Evolutionary conservation across 2,888 invertebrate genomes (phyloP), one percentile per base, ranked within the genome.

Genomic region (Cryptocephalus primarius): DNA sequence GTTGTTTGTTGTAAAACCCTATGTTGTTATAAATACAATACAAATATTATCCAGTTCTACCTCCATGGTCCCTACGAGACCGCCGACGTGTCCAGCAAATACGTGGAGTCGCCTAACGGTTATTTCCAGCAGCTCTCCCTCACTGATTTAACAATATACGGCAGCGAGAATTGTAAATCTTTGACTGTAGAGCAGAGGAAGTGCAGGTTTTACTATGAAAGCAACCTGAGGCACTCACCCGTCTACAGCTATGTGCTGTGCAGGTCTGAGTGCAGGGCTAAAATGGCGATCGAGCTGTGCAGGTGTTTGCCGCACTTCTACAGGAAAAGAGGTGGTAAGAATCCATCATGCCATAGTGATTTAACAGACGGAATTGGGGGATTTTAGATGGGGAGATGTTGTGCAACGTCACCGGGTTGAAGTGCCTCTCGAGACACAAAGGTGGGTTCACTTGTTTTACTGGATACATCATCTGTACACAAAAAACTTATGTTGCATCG

Each of bases 301-400:
- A 75, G 75, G 1, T 88, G 88, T 63, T 71, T 82, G 33, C 88
- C 88, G 0, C 82, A 85, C 64, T 87, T 87, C 60, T 85, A 85
- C 54, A 75, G 82, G 50, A 76, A 72, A 48, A 72, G 22, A 22
- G 22, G 74, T 49, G 76, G 85, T 83, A 64, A 49, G 43, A 13
- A 36, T 38, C 38, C 6, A 6, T 22, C 22, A 4, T 22, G n/a
- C n/a, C 22, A 22, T 4, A 22, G 22, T 2, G 22, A 6, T 22
- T 22, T 22, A 4, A 22, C 22, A 22, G 22, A 22, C 6, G 22
- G 6, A 6, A 22, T 6, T 22, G 22, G 2, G 22, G n/a, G n/a
- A n/a, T 55, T 57, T 48, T 44, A 79, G 78, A 72, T 50, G 72
- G 72, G 1, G 77, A 78, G 56, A 72, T 66, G 60, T 67, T 78